Base-by-base conservation (phyloP, 1,140 invertebrate genomes). In the Neomicropteryx cornuta region DNA sequence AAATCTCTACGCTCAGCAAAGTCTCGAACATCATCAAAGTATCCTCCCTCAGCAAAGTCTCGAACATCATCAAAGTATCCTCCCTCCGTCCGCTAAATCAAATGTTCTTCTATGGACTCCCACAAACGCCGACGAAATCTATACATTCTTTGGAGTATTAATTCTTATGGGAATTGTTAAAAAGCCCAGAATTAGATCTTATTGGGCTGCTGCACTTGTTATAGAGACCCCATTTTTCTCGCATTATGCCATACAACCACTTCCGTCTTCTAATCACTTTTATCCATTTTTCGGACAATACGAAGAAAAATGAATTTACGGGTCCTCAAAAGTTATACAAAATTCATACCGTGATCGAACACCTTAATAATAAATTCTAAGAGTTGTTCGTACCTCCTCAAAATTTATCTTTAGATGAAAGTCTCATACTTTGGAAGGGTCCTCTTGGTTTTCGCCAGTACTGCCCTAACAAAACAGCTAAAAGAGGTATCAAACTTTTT, bases 271-370 rank as follows among this genome's bases (percentile, higher is more conserved):
- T 50, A 5, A 16, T 34, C 11, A 8, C 18, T 2, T 43, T 48
- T 44, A 36, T 51, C 14, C 44, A 51, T 32, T 51, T 51, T 36
- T 23, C 41, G 10, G 35, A 48, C 24, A 51, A 51, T 28, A 24
- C 42, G 3, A 5, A 11, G 6, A 3, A 33, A 18, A 17, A 22
- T 17, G 18, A 3, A 11, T 13, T 4, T 5, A 36, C 30, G 31
- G 27, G 41, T 22, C 10, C 40, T 14, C 28, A 43, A 28, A 49
- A 49, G 39, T 36, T 44, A 19, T 14, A 20, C 30, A 51, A 51
- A 43, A 43, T 51, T 18, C 27, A 19, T 13, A 36, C 45, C 10
- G 39, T 49, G 27, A n/a, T 49, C 4, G 40, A 47, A n/a, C 43
- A 52, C 33, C 43, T 44, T 17, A 50, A 48, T 32, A n/a, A 29